Conservation (phyloP, 2,888 invertebrate species). For the Orchesellides sinensis region DNA sequence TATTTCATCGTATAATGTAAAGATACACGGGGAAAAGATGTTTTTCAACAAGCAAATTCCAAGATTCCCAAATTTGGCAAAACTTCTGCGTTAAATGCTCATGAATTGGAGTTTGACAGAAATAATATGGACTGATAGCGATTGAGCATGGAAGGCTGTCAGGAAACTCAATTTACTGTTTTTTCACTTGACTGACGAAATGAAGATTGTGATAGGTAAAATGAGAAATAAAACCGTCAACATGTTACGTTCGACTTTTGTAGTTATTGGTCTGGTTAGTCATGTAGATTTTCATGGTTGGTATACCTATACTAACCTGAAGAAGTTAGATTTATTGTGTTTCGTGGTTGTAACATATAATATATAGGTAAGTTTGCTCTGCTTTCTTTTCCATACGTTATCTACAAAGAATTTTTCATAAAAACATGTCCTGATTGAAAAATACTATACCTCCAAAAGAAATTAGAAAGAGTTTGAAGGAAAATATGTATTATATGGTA, state of each 20-base stretch:
- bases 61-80: constrained; percentile 58
- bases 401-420: no score
- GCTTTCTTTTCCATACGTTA: no score
- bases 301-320: no score
- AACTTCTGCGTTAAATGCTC: constrained; percentile 38
- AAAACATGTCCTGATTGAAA: background rate
- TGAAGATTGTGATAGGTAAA: constrained; percentile 35
- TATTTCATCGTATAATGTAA: background rate
- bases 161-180: constrained; percentile 47
- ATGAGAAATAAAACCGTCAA: constrained; percentile 31
- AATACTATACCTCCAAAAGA: no score
- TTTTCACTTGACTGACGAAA: constrained; percentile 44
- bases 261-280: no score
- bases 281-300: no score
- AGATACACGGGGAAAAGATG: constrained; percentile 10
- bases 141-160: constrained; percentile 36
- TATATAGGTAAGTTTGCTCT: no score
- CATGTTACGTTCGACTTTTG: no score
- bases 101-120: constrained; percentile 57
- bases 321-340: no score
- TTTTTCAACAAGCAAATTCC: constrained; percentile 30
- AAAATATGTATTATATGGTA: no score
- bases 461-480: no score
- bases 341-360: no score
- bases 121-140: constrained; percentile 18